Conservation (phyloP, 2,113 vertebrate species). For the Entelurus aequoreus region DNA sequence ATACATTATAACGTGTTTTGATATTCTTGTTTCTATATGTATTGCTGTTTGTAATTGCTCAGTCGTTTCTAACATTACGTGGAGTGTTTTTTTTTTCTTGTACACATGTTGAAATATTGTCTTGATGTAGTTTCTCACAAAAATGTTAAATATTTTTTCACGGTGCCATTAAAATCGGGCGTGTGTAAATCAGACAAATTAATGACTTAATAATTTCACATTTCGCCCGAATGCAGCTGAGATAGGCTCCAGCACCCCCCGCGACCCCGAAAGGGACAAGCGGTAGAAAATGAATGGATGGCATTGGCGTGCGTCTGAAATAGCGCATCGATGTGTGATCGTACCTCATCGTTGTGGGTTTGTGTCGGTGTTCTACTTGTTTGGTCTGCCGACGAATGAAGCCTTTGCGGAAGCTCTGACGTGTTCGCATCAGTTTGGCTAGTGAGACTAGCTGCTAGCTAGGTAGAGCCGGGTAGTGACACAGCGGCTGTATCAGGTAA, state of each 20-base stretch:
- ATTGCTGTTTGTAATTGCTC: slow-evolving; percentile 49
- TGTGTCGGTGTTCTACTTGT: slow-evolving; percentile 36
- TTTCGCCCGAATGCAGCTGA: no score
- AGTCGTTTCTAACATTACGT: slow-evolving; percentile 41
- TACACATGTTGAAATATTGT: slow-evolving; percentile 50
- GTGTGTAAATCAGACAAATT: neutral
- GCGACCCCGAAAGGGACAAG: no score
- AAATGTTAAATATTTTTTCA: slow-evolving; percentile 1
- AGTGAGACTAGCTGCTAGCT: slow-evolving; percentile 62
- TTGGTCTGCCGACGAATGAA: slow-evolving; percentile 36
- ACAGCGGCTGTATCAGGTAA: slow-evolving; percentile 73
- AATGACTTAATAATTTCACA: neutral
- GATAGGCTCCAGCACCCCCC: no score
- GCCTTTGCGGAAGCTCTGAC: slow-evolving; percentile 69
- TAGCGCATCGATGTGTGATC: no score
- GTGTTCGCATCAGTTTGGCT: slow-evolving; percentile 65
- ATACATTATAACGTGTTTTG: slow-evolving; percentile 55
- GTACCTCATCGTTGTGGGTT: neutral
- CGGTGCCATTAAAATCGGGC: neutral
- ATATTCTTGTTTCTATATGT: slow-evolving; percentile 55
- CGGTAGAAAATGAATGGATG: no score
- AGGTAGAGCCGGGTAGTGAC: slow-evolving; percentile 70
- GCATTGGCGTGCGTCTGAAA: no score
- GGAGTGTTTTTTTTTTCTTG: slow-evolving; percentile 52
- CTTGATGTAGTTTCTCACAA: slow-evolving; percentile 11